phyloP scores from a whole-genome alignment of 1,140 invertebrate species.

The Elymnias hypermnestra region DNA sequence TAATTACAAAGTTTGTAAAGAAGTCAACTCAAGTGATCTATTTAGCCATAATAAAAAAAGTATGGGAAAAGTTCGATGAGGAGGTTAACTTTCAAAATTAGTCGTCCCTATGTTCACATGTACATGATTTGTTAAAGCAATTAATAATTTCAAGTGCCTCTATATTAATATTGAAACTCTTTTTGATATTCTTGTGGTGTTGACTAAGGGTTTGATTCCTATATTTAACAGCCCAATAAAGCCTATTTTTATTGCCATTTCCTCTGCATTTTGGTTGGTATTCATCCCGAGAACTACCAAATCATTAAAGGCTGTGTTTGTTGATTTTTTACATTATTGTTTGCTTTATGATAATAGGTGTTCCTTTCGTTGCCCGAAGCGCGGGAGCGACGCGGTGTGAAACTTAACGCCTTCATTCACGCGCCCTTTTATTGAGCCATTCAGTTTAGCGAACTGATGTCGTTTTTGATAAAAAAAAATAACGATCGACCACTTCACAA shows the following conservation, averaged over 20 bases:
- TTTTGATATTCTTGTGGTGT: no score
- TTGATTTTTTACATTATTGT: slow-evolving; percentile 65
- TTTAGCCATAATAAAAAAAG: no score
- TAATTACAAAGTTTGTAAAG: no score
- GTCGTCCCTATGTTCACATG: no score
- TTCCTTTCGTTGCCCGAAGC: slow-evolving; percentile 50
- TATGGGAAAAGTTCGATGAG: no score
- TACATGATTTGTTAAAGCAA: no score
- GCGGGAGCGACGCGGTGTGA: slow-evolving; percentile 62
- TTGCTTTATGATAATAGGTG: slow-evolving; percentile 73
- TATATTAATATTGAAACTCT: no score
- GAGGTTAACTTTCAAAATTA: no score
- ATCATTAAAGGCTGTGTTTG: slow-evolving; percentile 67
- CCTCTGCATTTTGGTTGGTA: slow-evolving; percentile 56
- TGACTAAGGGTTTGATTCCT: not conserved
- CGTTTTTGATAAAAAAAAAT: not conserved
- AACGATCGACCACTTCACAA: slow-evolving; percentile 1
- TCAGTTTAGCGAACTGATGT: slow-evolving; percentile 52
- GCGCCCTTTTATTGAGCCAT: slow-evolving; percentile 55
- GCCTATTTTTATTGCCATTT: slow-evolving; percentile 60
- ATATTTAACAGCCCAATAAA: slow-evolving; percentile 46
- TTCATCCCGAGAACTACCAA: slow-evolving; percentile 52
- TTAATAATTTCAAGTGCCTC: no score
- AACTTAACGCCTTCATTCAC: slow-evolving; percentile 71
- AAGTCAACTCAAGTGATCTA: no score